phyloP scores from a whole-genome alignment of 1,140 invertebrate species.

The Lasioglossum baleicum region DNA sequence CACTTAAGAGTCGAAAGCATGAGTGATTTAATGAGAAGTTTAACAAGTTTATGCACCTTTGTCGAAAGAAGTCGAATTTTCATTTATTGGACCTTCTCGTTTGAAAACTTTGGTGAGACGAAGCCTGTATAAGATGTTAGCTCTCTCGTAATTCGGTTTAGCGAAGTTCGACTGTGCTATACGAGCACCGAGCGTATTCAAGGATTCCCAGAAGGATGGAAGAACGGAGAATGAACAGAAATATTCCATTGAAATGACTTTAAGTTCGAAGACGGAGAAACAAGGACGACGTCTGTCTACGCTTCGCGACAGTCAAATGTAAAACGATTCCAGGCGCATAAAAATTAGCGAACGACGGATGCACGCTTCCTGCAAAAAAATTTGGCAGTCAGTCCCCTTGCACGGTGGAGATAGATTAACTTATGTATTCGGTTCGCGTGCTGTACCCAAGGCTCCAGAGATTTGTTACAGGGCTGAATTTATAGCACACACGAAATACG shows the following conservation, averaged over 20 bases:
- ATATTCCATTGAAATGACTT: neutral
- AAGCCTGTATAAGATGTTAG: no score
- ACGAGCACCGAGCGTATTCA: no score
- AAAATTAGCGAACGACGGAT: neutral
- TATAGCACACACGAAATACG: constrained; percentile 45
- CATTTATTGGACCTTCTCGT: no score
- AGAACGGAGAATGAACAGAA: neutral
- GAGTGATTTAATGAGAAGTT: no score
- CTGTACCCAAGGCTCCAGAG: constrained; percentile 41
- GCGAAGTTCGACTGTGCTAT: no score
- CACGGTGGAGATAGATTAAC: constrained; percentile 33
- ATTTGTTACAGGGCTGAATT: constrained; percentile 61
- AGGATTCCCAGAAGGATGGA: no score
- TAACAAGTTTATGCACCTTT: no score
- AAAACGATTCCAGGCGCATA: no score
- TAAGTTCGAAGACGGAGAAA: neutral
- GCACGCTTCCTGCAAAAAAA: constrained; percentile 13
- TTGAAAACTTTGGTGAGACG: no score
- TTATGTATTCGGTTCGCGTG: constrained; percentile 53
- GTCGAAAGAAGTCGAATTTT: no score
- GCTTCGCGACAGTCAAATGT: neutral
- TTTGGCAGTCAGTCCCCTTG: constrained; percentile 36
- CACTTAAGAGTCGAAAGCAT: no score
- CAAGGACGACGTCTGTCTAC: neutral
- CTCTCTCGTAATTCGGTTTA: no score